Conservation (phyloP, 2,797 vertebrate species). For the Pangasius krempfi region DNA sequence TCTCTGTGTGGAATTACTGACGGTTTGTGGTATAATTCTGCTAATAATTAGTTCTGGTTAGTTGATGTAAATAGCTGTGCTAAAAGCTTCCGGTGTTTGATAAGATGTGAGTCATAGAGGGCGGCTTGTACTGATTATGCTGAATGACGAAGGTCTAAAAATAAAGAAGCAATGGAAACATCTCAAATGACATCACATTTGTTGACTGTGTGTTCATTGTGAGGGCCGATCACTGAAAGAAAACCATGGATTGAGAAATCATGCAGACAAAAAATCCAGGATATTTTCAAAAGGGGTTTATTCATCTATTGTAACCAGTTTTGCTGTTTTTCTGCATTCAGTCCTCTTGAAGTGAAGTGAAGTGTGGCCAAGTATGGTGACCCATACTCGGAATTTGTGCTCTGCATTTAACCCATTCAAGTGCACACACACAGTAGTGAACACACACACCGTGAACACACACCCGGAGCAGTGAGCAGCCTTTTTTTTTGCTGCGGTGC, state of each 20-base stretch:
- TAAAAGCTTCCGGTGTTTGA: slow-evolving; percentile 75
- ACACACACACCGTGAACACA: too few species aligned
- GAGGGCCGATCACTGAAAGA: not conserved
- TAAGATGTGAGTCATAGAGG: slow-evolving; percentile 69
- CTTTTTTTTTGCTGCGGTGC: too few species aligned
- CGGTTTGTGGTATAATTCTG: not conserved
- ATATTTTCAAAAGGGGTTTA: not conserved
- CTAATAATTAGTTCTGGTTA: not conserved
- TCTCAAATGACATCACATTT: not conserved
- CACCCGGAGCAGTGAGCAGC: too few species aligned
- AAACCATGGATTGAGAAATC: not conserved
- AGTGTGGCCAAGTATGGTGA: too few species aligned
- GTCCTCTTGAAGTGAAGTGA: not conserved
- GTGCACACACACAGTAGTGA: too few species aligned
- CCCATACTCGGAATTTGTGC: too few species aligned
- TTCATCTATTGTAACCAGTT: not conserved
- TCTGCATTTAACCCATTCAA: too few species aligned
- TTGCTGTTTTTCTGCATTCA: not conserved
- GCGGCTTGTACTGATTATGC: slow-evolving; percentile 68
- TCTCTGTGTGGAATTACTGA: not conserved
- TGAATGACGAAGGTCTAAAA: not conserved
- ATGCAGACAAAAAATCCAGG: not conserved
- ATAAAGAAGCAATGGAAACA: not conserved
- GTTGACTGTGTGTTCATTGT: not conserved
- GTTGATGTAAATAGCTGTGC: slow-evolving; percentile 45